These are phyloP conservation scores for Cheilosia grossa DNA, from an alignment of 2,888 invertebrate species.

Conservation along the genomic window DNA sequence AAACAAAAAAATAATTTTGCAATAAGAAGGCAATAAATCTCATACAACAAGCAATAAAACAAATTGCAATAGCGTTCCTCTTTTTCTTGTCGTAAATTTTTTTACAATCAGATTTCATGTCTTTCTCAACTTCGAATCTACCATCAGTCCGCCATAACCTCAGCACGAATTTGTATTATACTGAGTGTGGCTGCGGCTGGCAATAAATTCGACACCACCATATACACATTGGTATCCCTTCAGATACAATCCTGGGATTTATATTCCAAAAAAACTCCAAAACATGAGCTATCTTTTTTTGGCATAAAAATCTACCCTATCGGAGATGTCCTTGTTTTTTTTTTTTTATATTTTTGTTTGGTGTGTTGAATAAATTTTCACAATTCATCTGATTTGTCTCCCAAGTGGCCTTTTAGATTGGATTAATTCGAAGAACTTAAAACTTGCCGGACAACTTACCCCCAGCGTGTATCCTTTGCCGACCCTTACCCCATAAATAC, in stretches of 20 bases:
- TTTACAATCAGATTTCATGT: slow-evolving; percentile 46
- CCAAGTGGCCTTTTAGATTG: slow-evolving; percentile 8
- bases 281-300: slow-evolving; percentile 12
- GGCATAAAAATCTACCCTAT: neutral
- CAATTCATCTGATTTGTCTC: slow-evolving; percentile 37
- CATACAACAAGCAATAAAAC: slow-evolving; percentile 17
- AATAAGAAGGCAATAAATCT: slow-evolving; percentile 5
- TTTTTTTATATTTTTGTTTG: neutral
- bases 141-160: neutral
- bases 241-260: neutral
- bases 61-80: slow-evolving; percentile 10
- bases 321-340: neutral
- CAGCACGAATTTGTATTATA: neutral
- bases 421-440: slow-evolving; percentile 24
- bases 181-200: neutral
- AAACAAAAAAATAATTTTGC: neutral
- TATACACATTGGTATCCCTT: slow-evolving; percentile 4
- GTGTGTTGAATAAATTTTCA: slow-evolving; percentile 9
- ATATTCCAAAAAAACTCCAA: neutral
- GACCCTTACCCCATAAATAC: neutral
- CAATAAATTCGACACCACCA: slow-evolving; percentile 7
- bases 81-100: slow-evolving; percentile 20
- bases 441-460: slow-evolving; percentile 12
- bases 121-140: slow-evolving; percentile 39
- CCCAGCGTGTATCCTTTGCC: neutral